Base-by-base conservation (phyloP, 2,888 invertebrate genomes). In the Aricia artaxerxes region DNA sequence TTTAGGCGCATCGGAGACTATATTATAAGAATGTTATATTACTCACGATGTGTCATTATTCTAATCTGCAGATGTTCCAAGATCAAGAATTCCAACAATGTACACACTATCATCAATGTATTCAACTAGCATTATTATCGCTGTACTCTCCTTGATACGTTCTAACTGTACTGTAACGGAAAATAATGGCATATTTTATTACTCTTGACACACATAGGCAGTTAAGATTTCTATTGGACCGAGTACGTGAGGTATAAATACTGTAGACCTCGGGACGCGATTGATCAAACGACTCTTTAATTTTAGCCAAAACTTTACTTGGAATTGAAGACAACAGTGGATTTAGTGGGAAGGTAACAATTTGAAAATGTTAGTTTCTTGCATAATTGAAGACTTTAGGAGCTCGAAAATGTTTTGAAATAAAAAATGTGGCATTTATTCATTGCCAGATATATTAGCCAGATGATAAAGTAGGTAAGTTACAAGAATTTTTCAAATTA, bases 151-250 rank as follows among this genome's bases (percentile, higher is more conserved):
- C 69, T 69, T 69, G 16, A 73, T 73, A 38, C 16, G 38, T 2
- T 9, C 13, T 53, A 57, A 76, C 49, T n/a, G 73, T 75, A 75
- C 24, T 53, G 31, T 49, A 44, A 35, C 76, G 53, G 76, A 76
- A 75, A 76, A 76, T 76, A 76, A 76, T 76, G 57, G 57, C 57
- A 57, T 38, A 57, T 31, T 76, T 76, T 76, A 76, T 76, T 76
- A 76, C 76, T 76, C 76, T 76, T 57, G 76, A 57, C 76, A 76
- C 76, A 76, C 31, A 31, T 76, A 49, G 73, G 73, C 44, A 9
- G 57, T 57, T 76, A 49, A 53, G 53, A 76, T 76, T 76, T 76
- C 57, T 57, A 76, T 76, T 76, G 57, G 53, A 76, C 16, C 35
- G 35, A 53, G 53, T 76, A 76, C 16, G 73, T 53, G 13, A 53